These are phyloP conservation scores for Alca torda DNA, from an alignment of 2,797 vertebrate species.

Conservation along the genomic window DNA sequence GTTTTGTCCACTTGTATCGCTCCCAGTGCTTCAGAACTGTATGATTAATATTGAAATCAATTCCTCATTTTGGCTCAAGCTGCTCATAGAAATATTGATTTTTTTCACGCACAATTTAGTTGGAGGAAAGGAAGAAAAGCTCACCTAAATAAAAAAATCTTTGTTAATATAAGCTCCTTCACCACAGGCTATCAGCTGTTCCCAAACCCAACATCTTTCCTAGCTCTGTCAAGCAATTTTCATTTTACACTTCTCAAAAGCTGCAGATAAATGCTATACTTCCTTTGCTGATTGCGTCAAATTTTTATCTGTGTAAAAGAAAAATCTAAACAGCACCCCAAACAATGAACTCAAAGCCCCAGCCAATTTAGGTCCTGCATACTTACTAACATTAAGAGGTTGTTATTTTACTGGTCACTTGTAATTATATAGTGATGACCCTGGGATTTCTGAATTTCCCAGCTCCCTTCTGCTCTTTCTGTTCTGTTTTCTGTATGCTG, in stretches of 20 bases:
- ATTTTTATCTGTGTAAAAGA: not conserved
- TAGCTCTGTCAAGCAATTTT: not conserved
- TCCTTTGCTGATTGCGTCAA: not conserved
- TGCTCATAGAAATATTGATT: not conserved
- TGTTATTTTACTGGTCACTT: not conserved
- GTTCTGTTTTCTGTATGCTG: not conserved
- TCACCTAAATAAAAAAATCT: not conserved
- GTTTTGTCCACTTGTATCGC: not conserved
- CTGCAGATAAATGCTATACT: not conserved
- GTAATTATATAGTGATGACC: not conserved
- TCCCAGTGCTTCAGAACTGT: not conserved
- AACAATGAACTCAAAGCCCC: not conserved
- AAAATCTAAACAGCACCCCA: not conserved
- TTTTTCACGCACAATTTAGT: not conserved
- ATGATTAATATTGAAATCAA: constrained; percentile 28
- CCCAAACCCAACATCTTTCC: not conserved
- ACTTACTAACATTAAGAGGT: not conserved
- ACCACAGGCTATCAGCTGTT: not conserved
- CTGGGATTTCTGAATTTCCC: not conserved
- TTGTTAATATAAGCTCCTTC: not conserved
- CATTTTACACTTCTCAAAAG: not conserved
- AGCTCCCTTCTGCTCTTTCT: not conserved
- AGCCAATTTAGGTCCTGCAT: not conserved
- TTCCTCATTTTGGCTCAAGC: not conserved
- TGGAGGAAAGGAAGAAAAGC: not conserved